Percentiles rank a stretch among this genome's conserved stretches.
Conservation (phyloP, 1,140 invertebrate species). For the Hermetia illucens region DNA sequence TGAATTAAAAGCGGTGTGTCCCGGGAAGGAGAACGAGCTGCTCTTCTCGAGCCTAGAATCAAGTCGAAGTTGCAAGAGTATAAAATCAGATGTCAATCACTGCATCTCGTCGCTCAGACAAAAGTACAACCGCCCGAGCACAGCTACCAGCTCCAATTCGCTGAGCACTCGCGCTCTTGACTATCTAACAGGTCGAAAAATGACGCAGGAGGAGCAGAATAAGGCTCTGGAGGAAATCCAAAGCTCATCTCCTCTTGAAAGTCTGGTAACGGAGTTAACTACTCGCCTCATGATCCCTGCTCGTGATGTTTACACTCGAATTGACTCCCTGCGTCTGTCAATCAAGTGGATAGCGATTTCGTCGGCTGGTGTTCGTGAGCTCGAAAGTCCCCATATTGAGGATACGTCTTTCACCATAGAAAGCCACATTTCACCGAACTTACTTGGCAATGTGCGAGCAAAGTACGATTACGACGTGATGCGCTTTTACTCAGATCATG, state of each 20-base stretch:
- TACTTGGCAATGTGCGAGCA: not conserved
- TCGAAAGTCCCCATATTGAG: not conserved
- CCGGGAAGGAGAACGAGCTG: not conserved
- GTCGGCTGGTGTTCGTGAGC: not conserved
- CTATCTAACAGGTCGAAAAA: not conserved
- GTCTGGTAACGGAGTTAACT: not conserved
- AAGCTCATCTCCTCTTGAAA: not conserved
- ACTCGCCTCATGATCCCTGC: not conserved
- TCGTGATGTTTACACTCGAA: not conserved
- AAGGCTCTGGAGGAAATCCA: not conserved
- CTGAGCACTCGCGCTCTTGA: not conserved
- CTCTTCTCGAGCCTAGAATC: not conserved
- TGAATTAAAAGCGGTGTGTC: not conserved
- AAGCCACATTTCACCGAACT: not conserved
- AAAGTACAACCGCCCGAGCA: too few species aligned
- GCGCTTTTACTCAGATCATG: not conserved
- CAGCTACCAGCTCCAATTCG: not conserved
- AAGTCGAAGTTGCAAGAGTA: not conserved
- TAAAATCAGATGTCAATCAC: not conserved
- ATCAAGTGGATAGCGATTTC: not conserved
- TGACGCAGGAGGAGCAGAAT: not conserved
- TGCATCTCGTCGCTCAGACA: not conserved
- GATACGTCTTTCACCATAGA: not conserved
- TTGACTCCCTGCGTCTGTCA: not conserved
- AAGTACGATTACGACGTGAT: not conserved